Percentiles rank a stretch among this genome's conserved stretches.
phyloP scores from a whole-genome alignment of 2,113 vertebrate species.

The Dromas ardeola region DNA sequence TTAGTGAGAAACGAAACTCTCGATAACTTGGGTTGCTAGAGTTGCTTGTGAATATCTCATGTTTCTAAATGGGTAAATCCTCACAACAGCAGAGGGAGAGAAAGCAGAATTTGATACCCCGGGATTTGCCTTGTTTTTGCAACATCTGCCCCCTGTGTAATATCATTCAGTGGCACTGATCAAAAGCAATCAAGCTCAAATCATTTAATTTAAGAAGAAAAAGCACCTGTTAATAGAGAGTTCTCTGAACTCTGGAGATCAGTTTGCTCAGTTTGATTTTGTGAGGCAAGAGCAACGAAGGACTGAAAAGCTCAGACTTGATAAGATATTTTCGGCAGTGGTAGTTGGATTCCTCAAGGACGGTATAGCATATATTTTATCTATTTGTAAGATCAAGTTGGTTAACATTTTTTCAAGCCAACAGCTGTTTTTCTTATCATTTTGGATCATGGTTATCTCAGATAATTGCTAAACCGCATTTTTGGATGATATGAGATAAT shows the following conservation, averaged over 20 bases:
- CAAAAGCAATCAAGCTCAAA: constrained; percentile 15
- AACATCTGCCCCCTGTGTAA: neutral
- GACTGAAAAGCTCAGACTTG: neutral
- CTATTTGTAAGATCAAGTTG: neutral
- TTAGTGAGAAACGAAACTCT: neutral
- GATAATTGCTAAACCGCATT: neutral
- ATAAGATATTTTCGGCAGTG: neutral
- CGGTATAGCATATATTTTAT: neutral
- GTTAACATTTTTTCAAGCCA: neutral
- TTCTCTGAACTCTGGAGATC: neutral
- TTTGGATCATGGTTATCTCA: neutral
- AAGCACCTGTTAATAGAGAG: neutral
- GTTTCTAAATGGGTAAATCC: neutral
- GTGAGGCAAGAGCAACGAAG: neutral
- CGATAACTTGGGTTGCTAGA: neutral
- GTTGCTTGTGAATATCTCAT: neutral
- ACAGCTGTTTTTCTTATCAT: neutral
- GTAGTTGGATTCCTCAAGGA: neutral
- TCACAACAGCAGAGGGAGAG: neutral
- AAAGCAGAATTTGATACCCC: neutral
- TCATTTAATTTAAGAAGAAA: neutral
- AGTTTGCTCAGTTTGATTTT: neutral
- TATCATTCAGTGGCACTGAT: neutral
- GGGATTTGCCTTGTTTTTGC: neutral
- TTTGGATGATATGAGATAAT: accelerated